phyloP scores from a whole-genome alignment of 2,888 invertebrate species.

The Euzophera pinguis region DNA sequence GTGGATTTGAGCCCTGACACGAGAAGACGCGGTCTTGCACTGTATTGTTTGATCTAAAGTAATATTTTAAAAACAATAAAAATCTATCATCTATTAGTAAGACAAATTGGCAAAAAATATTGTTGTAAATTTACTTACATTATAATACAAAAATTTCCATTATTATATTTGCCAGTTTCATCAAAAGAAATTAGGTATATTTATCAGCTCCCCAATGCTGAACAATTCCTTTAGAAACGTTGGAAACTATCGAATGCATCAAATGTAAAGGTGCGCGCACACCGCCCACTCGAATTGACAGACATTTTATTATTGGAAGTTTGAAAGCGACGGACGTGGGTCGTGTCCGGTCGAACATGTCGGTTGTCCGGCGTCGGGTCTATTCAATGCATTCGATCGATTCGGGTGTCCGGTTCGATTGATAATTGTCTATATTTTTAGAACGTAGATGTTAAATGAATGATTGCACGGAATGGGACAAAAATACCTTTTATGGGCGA shows the following conservation, averaged over 20 bases:
- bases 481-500: too few species aligned
- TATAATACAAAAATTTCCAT: too few species aligned
- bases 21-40: too few species aligned
- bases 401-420: conserved; percentile 39
- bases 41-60: too few species aligned
- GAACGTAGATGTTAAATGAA: not conserved
- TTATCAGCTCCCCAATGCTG: not conserved
- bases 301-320: conserved; percentile 38
- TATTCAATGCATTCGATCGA: conserved; percentile 46
- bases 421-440: conserved; percentile 13
- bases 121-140: too few species aligned
- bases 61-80: too few species aligned
- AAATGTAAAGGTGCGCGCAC: conserved; percentile 38
- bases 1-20: too few species aligned
- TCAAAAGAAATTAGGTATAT: too few species aligned
- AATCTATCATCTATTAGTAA: too few species aligned
- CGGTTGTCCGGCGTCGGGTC: conserved; percentile 55
- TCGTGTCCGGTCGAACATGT: conserved; percentile 57
- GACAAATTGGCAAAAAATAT: too few species aligned
- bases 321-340: conserved; percentile 52
- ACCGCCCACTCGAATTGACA: conserved; percentile 27
- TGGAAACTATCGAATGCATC: conserved; percentile 42
- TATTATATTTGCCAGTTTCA: too few species aligned
- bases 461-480: too few species aligned
- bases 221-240: conserved; percentile 16